Evolutionary conservation across 2,797 vertebrate species (phyloP).

Genomic region (Fundulus diaphanus): DNA sequence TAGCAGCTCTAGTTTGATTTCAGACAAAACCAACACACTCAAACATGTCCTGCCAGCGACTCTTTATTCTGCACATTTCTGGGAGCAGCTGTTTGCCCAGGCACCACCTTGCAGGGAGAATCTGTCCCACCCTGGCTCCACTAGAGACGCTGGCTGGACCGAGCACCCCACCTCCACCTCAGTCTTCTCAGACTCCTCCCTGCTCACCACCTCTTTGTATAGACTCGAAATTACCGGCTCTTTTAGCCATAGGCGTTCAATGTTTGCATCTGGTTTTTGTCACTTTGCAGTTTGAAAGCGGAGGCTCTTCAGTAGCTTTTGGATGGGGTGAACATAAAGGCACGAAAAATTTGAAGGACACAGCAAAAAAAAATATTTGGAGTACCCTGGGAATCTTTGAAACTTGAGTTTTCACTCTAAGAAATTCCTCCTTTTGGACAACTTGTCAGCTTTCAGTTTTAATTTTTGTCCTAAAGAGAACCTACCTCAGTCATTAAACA

Average conservation of each 20-base stretch:
- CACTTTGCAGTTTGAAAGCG: constrained; percentile 57
- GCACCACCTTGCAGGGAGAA: constrained; percentile 49
- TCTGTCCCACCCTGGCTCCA: constrained; percentile 71
- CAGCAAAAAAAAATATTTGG: constrained; percentile 41
- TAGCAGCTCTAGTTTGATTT: constrained; percentile 63
- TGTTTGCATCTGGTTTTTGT: constrained; percentile 61
- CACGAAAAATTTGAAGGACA: constrained; percentile 34
- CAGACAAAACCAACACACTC: constrained; percentile 62
- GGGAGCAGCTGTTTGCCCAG: constrained; percentile 67
- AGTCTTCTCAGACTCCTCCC: constrained; percentile 48
- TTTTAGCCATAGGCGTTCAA: constrained; percentile 64
- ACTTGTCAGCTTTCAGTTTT: constrained; percentile 66
- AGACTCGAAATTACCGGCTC: constrained; percentile 69
- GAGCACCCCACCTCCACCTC: constrained; percentile 54
- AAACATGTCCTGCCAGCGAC: constrained; percentile 73
- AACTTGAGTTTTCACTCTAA: constrained; percentile 22
- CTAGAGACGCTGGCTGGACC: constrained; percentile 71
- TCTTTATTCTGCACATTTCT: constrained; percentile 75
- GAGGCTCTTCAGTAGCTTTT: constrained; percentile 54
- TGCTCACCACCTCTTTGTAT: constrained; percentile 67
- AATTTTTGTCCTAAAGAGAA: constrained; percentile 80
- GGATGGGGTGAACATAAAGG: constrained; percentile 42
- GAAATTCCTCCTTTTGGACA: constrained; percentile 68
- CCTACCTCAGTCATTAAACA: constrained; percentile 86
- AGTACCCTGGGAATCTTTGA: constrained; percentile 58